Base-by-base conservation (phyloP, 1,140 invertebrate species). In the Pristionchus pacificus region DNA sequence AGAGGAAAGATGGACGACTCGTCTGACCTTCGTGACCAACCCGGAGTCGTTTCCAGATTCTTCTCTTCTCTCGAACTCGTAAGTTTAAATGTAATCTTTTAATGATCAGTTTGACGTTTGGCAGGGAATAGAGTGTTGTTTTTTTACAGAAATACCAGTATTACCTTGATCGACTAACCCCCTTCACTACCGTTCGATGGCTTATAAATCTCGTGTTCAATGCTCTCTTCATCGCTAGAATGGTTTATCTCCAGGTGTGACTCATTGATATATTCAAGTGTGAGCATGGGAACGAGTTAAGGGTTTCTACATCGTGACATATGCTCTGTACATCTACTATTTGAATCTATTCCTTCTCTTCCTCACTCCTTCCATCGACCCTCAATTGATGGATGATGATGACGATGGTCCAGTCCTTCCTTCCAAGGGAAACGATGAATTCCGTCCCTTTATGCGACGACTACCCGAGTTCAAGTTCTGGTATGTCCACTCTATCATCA, bases 401-500 rank as follows among this genome's bases (percentile, higher is more conserved):
- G 76, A 77, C 58, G 76, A 77, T 61, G 81, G 83, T 6, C 81
- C 81, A 58, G 73, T 72, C 80, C 88, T 99, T 78, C 96, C 97
- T 31, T 97, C 93, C 24, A 90, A 90, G 84, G 89, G 90, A 30
- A 95, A 92, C 83, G 95, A 98, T 87, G 97, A 99, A 86, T 99
- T 99, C 84, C 89, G 93, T 78, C 97, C 97, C 60, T 99, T 99
- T 84, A 98, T 99, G 83, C 88, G 96, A 78, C 88, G 96, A 80
- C 87, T 99, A 83, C 95, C 96, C 32, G 97, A 99, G 88, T 99
- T 99, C 84, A 99, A 99, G 87, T 99, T 99, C 86, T 99, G 97
- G 97, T 88, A 78, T 77, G 81, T 76, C 65, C 24, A 25, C 27
- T 49, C 71, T 57, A 29, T 25, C 29, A 14, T 61, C 68, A 72